Evolutionary conservation across 2,888 invertebrate genomes (phyloP).

Genomic region (Amphipoea oculea): DNA sequence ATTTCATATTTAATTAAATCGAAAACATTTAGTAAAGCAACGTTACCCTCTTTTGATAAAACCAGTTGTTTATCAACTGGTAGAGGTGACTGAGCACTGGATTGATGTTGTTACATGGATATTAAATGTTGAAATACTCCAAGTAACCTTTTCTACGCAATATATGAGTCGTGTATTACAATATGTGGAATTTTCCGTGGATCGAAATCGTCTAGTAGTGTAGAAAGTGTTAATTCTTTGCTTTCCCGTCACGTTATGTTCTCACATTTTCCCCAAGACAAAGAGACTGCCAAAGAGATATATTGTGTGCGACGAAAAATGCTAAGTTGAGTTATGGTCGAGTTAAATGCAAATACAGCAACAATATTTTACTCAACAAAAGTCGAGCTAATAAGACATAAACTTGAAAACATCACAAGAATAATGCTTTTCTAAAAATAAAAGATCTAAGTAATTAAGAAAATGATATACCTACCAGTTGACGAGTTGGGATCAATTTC

Average conservation of each 20-base stretch:
- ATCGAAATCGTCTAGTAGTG: constrained; percentile 53
- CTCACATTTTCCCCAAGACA: constrained; percentile 74
- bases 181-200: constrained; percentile 57
- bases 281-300: constrained; percentile 54
- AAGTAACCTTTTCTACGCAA: constrained; percentile 51
- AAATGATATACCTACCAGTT: background rate
- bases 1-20: background rate
- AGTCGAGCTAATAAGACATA: background rate
- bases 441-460: background rate
- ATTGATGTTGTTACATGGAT: constrained; percentile 45
- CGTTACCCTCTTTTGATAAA: constrained; percentile 25
- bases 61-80: constrained; percentile 56
- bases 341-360: constrained; percentile 31
- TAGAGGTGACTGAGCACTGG: constrained; percentile 36
- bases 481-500: background rate
- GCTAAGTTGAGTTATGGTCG: constrained; percentile 14
- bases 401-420: constrained; percentile 2
- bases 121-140: constrained; percentile 46
- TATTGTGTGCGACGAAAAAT: constrained; percentile 44
- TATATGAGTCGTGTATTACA: constrained; percentile 23
- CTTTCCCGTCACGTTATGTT: constrained; percentile 71
- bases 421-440: constrained; percentile 10
- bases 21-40: constrained; percentile 10
- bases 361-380: constrained; percentile 19
- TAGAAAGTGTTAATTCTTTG: constrained; percentile 72